These are phyloP conservation scores for Eulemur albifrons DNA, from an alignment of 2,797 vertebrate species.

Conservation along the genomic window DNA sequence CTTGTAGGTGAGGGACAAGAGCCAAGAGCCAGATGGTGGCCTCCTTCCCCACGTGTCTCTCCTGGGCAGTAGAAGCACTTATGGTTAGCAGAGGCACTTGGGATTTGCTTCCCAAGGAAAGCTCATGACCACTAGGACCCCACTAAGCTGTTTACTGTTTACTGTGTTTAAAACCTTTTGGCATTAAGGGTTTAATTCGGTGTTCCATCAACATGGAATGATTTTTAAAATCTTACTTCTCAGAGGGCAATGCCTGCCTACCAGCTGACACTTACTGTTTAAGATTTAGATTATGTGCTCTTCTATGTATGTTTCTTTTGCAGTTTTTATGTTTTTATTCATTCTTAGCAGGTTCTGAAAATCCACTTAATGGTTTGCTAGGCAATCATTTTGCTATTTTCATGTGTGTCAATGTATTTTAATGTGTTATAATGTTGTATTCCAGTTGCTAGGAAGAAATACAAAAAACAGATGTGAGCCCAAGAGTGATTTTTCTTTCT, in stretches of 20 bases:
- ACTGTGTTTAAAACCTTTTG: constrained; percentile 8
- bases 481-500: constrained; percentile 2
- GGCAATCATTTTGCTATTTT: constrained; percentile 50
- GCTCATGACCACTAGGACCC: neutral
- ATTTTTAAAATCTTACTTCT: neutral
- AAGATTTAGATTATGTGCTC: constrained; percentile 13
- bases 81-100: neutral
- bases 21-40: neutral
- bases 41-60: neutral
- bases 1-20: neutral
- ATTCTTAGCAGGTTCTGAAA: constrained; percentile 51
- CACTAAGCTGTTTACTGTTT: neutral
- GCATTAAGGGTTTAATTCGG: neutral
- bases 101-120: neutral
- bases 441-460: constrained; percentile 59
- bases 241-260: neutral
- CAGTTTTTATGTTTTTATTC: constrained; percentile 21
- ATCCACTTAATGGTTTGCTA: neutral
- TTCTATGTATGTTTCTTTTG: neutral
- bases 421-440: constrained; percentile 34
- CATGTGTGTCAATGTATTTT: constrained; percentile 18
- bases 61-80: neutral
- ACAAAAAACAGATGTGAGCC: constrained; percentile 33
- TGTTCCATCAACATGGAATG: constrained; percentile 3
- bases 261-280: constrained; percentile 11